Evolutionary conservation across 1,140 invertebrate genomes (phyloP).

Genomic region (Drosophila seguyi): DNA sequence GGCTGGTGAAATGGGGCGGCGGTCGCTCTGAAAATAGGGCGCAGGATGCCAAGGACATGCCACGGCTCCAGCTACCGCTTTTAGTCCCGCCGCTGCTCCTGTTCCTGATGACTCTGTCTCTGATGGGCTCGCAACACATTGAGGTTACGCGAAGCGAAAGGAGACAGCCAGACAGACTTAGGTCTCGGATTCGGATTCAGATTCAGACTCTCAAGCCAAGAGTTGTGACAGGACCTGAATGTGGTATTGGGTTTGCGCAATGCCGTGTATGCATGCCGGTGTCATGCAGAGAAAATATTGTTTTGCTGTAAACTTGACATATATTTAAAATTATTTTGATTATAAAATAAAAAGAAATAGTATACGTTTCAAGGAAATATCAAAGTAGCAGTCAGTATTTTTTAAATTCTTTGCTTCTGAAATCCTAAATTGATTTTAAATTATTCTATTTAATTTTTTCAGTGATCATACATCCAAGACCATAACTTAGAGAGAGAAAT

Average conservation of each 20-base stretch:
- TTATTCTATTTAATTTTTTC: not conserved
- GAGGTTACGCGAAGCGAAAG: conserved; percentile 75
- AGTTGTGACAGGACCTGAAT: conserved; percentile 55
- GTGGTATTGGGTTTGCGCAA: conserved; percentile 40
- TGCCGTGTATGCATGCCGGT: conserved; percentile 47
- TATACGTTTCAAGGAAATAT: too few species aligned
- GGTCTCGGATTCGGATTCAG: conserved; percentile 38
- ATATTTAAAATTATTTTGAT: not conserved
- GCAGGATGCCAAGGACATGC: conserved; percentile 66
- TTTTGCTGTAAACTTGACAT: not conserved
- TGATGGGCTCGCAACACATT: conserved; percentile 75
- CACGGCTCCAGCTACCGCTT: not conserved
- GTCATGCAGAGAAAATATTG: not conserved
- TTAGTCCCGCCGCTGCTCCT: not conserved
- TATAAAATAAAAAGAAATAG: not conserved
- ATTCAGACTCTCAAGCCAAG: conserved; percentile 42
- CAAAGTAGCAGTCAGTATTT: too few species aligned
- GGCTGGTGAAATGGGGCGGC: conserved; percentile 2
- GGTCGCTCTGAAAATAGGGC: conserved; percentile 42
- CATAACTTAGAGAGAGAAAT: not conserved
- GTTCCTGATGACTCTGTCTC: conserved; percentile 44
- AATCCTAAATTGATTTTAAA: not conserved
- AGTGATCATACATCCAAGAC: conserved; percentile 11
- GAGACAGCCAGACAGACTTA: conserved; percentile 56
- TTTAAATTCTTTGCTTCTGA: too few species aligned